Evolutionary conservation across 2,888 invertebrate genomes (phyloP), one percentile per base, ranked within the genome.

Genomic region (Lithophane ornitopus): DNA sequence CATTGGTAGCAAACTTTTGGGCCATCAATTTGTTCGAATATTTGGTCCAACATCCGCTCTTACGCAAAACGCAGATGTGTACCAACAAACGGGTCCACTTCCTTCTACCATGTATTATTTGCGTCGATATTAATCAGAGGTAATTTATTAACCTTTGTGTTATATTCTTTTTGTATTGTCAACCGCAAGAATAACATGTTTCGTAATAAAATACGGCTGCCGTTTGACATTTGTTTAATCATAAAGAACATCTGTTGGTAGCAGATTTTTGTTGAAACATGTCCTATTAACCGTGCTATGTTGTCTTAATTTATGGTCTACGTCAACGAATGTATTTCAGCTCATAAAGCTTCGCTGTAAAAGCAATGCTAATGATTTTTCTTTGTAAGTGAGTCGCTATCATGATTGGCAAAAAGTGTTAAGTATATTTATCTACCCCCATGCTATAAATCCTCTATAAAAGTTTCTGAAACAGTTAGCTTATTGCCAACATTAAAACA

Each of bases 101-200:
- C 66, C 76, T 66, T 63, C 34, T 67, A 41, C 12, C 68, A 67
- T 65, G 39, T 78, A 77, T 80, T 85, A 76, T 81, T 80, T 26
- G 34, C 59, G 39, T 49, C 16, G 88, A 87, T 87, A 76, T 68
- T 66, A 78, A 87, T 87, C 83, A 70, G 68, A 52, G 26, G 71
- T 78, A 76, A 88, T 86, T 86, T 86, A 77, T 87, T 74, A 75
- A 78, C 76, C 74, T 78, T 84, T 85, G 71, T 81, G 69, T 74
- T 58, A 44, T 73, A 69, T 76, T 69, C 59, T 80, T 71, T 75
- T 86, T 75, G 52, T 76, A 62, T 76, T 80, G 76, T 67, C 74
- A 74, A 81, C 78, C 76, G 52, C 78, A 76, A 82, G 79, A 78
- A 83, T 78, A 69, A 82, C 76, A 86, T 75, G 76, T 87, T 81